Base-by-base conservation (phyloP, 2,113 vertebrate genomes). In the Columba janthina region DNA sequence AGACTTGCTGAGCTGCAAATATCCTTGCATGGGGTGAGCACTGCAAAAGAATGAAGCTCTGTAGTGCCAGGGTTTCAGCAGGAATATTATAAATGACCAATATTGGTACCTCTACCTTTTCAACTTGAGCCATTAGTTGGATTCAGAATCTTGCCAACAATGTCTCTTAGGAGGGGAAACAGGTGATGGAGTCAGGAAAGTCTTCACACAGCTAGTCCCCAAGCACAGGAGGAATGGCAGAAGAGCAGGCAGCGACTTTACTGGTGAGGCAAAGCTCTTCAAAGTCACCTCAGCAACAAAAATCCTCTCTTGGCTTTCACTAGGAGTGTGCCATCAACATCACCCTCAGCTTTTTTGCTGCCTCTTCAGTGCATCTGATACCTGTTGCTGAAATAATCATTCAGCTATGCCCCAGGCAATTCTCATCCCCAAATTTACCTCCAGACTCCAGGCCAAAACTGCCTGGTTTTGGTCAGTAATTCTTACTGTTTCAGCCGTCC, bases 141-240 rank as follows among this genome's bases (percentile, higher is more conserved):
- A 12, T 38, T 4, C 50, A 75, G 81, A 61, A 6, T 10, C 15
- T 31, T 17, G 70, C 78, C 61, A 88, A 24, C 15, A 38, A 3
- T 0, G 0, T 26, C 51, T 61, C 34, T 42, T 19, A 1, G 46
- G 67, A 79, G 38, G 20, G 8, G 26, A 54, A 51, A 34, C 2
- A 16, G 82, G 66, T 7, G 3, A 19, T 2, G 11, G 24, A n/a
- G 48, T 36, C 11, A 25, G 73, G 46, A 14, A 58, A 36, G 31
- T 6, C 88, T 46, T 84, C 57, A n/a, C 42, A 6, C 36, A 13
- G 66, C 29, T 66, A 14, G 12, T 66, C 62, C 69, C 40, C 0
- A 0, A 65, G 73, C 12, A 0, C 67, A 32, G 83, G 56, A 70
- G 46, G 32, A 75, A n/a, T 17, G 4, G 6, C 31, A 50, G 19